Evolutionary conservation across 2,888 invertebrate species (phyloP), one percentile per base, ranked within the genome.

Genomic region (Scelioninae gen. 1): DNA sequence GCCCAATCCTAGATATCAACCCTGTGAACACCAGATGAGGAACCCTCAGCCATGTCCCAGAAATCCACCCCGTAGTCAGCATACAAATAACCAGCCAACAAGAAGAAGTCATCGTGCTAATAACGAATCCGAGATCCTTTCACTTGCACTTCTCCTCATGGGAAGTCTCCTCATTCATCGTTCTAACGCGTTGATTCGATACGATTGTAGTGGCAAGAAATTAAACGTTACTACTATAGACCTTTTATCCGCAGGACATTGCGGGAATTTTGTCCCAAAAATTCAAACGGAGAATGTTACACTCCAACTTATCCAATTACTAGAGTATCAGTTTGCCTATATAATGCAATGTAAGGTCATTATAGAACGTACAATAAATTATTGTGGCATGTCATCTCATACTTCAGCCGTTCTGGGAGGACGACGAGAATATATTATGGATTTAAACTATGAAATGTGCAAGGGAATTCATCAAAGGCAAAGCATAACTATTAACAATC

Each of bases 171-270:
- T n/a, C n/a, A n/a, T n/a, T n/a, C n/a, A n/a, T n/a, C n/a, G n/a
- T n/a, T n/a, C n/a, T n/a, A n/a, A n/a, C n/a, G n/a, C n/a, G n/a
- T n/a, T 11, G 2, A 15, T 58, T 58, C 77, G 74, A 40, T 80
- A 80, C 10, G 77, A 80, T 40, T 83, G 80, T 16, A 72, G 58
- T 0, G 49, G 43, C 0, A 47, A 45, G 6, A 47, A 10, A 5
- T 32, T 72, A 5, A 81, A 81, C 15, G 16, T 81, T 0, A 84
- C 77, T 0, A 74, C 69, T 0, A 8, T 81, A 1, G 77, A 65
- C 0, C 32, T 78, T 9, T 10, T 43, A 3, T 65, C 53, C 6
- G 69, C 77, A 0, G 72, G 47, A 1, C 23, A 56, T 15, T 80
- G 77, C 34, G 15, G 75, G 2, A 29, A 65, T 0, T 65, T 55